Evolutionary conservation across 2,797 vertebrate genomes (phyloP).

Genomic region (Sebastes alutus): DNA sequence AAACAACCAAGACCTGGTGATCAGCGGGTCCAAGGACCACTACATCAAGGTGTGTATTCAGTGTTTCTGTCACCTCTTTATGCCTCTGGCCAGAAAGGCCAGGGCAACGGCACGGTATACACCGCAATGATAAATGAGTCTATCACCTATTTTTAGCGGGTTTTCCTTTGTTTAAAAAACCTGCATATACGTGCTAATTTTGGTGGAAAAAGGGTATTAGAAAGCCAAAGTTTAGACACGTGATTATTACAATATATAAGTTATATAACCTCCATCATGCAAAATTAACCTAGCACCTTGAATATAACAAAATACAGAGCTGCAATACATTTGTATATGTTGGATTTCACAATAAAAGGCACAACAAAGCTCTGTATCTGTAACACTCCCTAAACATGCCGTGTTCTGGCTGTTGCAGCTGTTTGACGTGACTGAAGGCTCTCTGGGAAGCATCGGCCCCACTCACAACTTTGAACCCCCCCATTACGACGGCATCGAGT

Average conservation of each 20-base stretch:
- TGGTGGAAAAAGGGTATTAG: neutral
- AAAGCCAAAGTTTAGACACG: neutral
- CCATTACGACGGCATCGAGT: slow-evolving; percentile 98
- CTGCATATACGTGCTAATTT: too few species aligned
- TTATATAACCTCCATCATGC: neutral
- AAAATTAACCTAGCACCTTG: neutral
- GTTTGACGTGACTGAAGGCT: slow-evolving; percentile 95
- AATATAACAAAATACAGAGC: neutral
- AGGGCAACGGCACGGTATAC: too few species aligned
- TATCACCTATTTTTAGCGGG: too few species aligned
- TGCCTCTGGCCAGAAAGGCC: too few species aligned
- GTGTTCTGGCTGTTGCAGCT: slow-evolving; percentile 80
- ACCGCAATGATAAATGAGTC: fast-evolving
- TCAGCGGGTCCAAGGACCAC: slow-evolving; percentile 98
- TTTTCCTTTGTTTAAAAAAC: too few species aligned
- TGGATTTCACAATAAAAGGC: neutral
- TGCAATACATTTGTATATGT: neutral
- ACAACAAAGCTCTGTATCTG: neutral
- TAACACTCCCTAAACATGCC: neutral
- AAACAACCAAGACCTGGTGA: slow-evolving; percentile 92
- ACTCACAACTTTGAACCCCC: slow-evolving; percentile 97
- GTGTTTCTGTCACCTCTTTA: neutral
- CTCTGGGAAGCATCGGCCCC: slow-evolving; percentile 90
- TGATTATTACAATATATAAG: neutral
- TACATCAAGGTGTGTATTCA: slow-evolving; percentile 88